Evolutionary conservation across 2,113 vertebrate genomes (phyloP).

Genomic region (Melanerpes aurifrons): DNA sequence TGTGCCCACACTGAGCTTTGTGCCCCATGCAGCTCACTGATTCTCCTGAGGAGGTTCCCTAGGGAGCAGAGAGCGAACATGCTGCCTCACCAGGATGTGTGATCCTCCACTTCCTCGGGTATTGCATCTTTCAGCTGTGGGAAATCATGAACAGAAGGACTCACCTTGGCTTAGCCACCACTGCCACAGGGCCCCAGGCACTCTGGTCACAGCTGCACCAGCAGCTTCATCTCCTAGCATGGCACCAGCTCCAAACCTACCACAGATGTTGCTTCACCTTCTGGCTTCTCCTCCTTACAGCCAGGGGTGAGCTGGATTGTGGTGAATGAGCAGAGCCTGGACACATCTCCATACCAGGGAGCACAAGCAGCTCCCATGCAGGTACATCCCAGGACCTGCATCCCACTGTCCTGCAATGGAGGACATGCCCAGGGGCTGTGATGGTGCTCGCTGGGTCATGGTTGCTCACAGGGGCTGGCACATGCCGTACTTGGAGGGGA

Average conservation of each 20-base stretch:
- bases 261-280: not conserved
- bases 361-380: not conserved
- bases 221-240: not conserved
- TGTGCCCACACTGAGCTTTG: not conserved
- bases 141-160: not conserved
- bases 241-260: not conserved
- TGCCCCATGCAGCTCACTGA: fast-evolving
- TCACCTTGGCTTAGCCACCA: fast-evolving
- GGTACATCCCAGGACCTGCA: fast-evolving
- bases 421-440: fast-evolving
- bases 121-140: not conserved
- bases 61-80: not conserved
- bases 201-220: fast-evolving
- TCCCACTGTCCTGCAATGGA: fast-evolving
- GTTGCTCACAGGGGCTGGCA: not conserved
- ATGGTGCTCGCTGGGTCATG: fast-evolving
- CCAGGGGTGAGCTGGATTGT: fast-evolving
- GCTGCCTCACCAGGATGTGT: fast-evolving
- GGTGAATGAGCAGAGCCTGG: fast-evolving
- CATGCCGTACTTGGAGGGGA: fast-evolving
- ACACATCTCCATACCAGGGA: not conserved
- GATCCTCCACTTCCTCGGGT: not conserved
- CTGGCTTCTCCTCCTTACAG: not conserved
- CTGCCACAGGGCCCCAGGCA: fast-evolving
- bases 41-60: fast-evolving